A percentile compares a stretch with the other conserved stretches of the same genome.
Evolutionary conservation across 2,113 vertebrate genomes (phyloP).

Genomic region (Pangasianodon hypophthalmus): DNA sequence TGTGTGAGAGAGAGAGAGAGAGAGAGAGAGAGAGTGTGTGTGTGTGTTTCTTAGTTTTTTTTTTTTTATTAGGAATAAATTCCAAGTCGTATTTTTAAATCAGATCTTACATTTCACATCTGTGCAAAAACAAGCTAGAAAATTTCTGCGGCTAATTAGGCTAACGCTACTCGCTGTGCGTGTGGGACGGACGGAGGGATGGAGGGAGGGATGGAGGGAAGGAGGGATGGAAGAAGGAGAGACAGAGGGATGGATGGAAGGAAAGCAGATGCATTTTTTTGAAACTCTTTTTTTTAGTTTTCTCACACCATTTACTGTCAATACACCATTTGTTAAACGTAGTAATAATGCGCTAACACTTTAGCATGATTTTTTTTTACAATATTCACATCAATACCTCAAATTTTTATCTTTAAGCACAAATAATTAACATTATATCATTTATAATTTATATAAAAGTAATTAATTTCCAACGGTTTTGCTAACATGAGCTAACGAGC

Average conservation of each 20-base stretch:
- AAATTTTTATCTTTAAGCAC: not conserved
- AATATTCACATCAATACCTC: not conserved
- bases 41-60: conserved; percentile 15
- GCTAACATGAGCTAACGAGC: not conserved
- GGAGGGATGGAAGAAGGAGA: not conserved
- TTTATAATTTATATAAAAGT: not conserved
- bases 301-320: not conserved
- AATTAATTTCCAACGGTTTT: not conserved
- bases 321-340: not conserved
- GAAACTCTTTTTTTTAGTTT: not conserved
- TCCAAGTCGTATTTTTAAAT: conserved; percentile 79
- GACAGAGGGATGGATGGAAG: not conserved
- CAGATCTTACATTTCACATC: conserved; percentile 80
- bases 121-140: conserved; percentile 78
- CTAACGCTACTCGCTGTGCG: conserved; percentile 64
- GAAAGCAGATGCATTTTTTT: not conserved
- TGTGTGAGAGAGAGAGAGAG: conserved; percentile 15
- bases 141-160: conserved; percentile 73
- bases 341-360: not conserved
- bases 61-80: conserved; percentile 79
- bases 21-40: conserved; percentile 21
- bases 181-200: conserved; percentile 28
- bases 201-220: not conserved
- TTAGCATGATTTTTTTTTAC: not conserved
- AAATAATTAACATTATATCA: not conserved